Conservation (phyloP, 2,888 invertebrate species). For the Gerris lacustris region DNA sequence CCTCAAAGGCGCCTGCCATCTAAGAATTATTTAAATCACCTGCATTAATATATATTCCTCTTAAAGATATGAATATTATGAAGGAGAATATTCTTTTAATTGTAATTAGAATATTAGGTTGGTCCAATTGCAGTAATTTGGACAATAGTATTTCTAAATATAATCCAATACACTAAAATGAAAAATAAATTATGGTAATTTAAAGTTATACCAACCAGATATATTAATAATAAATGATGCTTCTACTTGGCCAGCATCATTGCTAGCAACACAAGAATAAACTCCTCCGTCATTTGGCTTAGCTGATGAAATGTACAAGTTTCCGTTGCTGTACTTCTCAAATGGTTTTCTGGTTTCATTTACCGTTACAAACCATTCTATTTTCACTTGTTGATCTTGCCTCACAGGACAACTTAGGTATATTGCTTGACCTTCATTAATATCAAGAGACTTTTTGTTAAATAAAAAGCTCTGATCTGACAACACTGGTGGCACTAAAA, state of each 20-base stretch:
- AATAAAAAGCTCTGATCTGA: background rate
- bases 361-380: conserved; percentile 14
- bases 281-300: conserved; percentile 27
- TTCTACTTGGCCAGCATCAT: conserved; percentile 25
- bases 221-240: conserved; percentile 38
- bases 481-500: background rate
- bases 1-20: too few species aligned
- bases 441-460: conserved; percentile 5
- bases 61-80: too few species aligned
- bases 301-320: conserved; percentile 16
- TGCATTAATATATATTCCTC: too few species aligned
- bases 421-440: conserved; percentile 14
- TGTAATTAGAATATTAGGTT: too few species aligned
- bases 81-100: too few species aligned
- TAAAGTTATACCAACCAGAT: conserved; percentile 35
- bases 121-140: too few species aligned
- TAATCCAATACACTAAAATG: too few species aligned
- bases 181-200: too few species aligned
- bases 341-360: conserved; percentile 9
- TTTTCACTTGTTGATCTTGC: conserved; percentile 14
- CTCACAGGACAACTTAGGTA: conserved; percentile 18
- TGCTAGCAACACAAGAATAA: conserved; percentile 32
- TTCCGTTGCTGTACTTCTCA: conserved; percentile 8
- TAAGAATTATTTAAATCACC: too few species aligned
- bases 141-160: too few species aligned